phyloP scores from a whole-genome alignment of 2,113 vertebrate genomes.

The Empidonax traillii region DNA sequence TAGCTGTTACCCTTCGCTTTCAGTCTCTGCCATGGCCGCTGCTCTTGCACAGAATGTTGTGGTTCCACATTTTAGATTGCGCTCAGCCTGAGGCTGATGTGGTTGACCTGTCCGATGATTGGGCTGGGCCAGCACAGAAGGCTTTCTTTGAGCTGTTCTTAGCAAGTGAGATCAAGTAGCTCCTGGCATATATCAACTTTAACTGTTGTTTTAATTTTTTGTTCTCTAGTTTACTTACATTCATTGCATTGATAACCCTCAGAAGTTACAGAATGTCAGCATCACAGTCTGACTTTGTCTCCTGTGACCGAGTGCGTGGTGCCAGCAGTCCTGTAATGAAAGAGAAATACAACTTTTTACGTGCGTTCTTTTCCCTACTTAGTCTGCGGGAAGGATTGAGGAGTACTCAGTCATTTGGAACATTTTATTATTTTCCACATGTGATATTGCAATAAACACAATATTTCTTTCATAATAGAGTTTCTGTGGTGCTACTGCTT shows the following conservation, averaged over 20 bases:
- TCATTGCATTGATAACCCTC: not conserved
- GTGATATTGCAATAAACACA: not conserved
- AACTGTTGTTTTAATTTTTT: not conserved
- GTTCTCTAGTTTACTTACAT: not conserved
- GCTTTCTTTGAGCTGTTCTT: not conserved
- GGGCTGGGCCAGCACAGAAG: not conserved
- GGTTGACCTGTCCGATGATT: not conserved
- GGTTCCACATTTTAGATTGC: not conserved
- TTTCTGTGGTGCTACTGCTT: not conserved
- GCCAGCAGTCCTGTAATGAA: not conserved
- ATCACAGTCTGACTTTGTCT: not conserved
- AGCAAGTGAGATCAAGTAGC: not conserved
- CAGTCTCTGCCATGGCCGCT: not conserved
- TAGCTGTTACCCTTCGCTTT: not conserved
- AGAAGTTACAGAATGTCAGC: not conserved
- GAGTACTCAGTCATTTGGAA: not conserved
- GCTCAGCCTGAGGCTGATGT: fast-evolving
- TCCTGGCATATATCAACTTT: not conserved
- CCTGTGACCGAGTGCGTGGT: fast-evolving
- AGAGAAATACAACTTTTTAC: not conserved
- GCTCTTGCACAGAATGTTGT: not conserved
- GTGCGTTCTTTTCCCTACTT: not conserved
- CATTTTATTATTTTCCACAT: not conserved
- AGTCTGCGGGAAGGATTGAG: not conserved
- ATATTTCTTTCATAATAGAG: not conserved